phyloP scores from a whole-genome alignment of 2,888 invertebrate species.

The Apamea epomidion region DNA sequence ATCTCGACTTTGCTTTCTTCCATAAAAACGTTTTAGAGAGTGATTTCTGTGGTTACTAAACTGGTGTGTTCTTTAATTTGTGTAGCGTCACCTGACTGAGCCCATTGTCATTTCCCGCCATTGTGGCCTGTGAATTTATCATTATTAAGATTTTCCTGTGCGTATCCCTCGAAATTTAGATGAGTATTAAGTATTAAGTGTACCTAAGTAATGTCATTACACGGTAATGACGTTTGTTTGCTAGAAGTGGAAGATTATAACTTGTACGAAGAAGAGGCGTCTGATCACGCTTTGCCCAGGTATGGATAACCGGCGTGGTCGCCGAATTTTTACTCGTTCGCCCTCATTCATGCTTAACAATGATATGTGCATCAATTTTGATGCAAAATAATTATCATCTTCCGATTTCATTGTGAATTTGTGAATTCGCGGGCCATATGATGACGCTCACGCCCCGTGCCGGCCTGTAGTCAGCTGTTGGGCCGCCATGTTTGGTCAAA shows the following conservation, averaged over 20 bases:
- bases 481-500: constrained; percentile 90
- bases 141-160: constrained; percentile 72
- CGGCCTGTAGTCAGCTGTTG: constrained; percentile 90
- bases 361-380: constrained; percentile 9
- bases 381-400: constrained; percentile 24
- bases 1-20: constrained; percentile 63
- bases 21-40: constrained; percentile 71
- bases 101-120: constrained; percentile 91
- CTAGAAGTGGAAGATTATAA: constrained; percentile 90
- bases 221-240: constrained; percentile 90
- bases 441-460: constrained; percentile 86
- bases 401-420: constrained; percentile 38
- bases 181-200: constrained; percentile 80
- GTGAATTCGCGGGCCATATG: constrained; percentile 77
- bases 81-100: constrained; percentile 90
- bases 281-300: constrained; percentile 90
- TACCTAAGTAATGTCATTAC: constrained; percentile 88
- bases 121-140: constrained; percentile 86
- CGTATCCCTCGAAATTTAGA: constrained; percentile 74
- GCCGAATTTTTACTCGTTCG: constrained; percentile 66
- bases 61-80: constrained; percentile 76
- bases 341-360: constrained; percentile 11
- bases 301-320: constrained; percentile 89
- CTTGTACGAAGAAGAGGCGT: constrained; percentile 90
- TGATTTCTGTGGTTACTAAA: constrained; percentile 68